These are phyloP conservation scores for Clarias macrocephalus DNA, from an alignment of 2,113 vertebrate genomes.

Conservation along the genomic window DNA sequence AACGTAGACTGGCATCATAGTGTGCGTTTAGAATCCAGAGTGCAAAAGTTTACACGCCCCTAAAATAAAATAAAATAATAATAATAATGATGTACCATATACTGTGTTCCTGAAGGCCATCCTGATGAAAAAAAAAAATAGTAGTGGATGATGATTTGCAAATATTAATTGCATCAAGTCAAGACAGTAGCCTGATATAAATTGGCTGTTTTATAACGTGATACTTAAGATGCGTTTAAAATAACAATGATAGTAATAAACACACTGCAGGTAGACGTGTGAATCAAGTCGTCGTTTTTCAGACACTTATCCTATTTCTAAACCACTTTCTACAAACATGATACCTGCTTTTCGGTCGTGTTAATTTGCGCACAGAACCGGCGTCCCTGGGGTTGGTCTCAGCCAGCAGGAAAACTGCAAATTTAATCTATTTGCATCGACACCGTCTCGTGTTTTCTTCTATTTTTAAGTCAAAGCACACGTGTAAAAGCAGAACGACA, in stretches of 20 bases:
- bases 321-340: background rate
- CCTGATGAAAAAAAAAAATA: background rate
- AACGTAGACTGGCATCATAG: constrained; percentile 16
- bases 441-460: background rate
- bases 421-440: background rate
- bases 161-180: background rate
- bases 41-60: background rate
- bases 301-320: background rate
- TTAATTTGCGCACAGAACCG: background rate
- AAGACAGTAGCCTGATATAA: background rate
- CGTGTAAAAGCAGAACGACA: background rate
- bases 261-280: too few relatives aligned
- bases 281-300: background rate
- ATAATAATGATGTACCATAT: background rate
- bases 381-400: background rate
- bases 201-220: background rate
- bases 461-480: background rate
- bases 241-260: too few relatives aligned
- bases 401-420: too few relatives aligned
- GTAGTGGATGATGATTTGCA: background rate
- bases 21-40: background rate
- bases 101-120: background rate
- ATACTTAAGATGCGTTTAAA: too few relatives aligned
- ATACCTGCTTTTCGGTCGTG: background rate
- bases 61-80: background rate